Evolutionary conservation across 2,113 vertebrate genomes (phyloP).

Genomic region (Epinephelus lanceolatus): DNA sequence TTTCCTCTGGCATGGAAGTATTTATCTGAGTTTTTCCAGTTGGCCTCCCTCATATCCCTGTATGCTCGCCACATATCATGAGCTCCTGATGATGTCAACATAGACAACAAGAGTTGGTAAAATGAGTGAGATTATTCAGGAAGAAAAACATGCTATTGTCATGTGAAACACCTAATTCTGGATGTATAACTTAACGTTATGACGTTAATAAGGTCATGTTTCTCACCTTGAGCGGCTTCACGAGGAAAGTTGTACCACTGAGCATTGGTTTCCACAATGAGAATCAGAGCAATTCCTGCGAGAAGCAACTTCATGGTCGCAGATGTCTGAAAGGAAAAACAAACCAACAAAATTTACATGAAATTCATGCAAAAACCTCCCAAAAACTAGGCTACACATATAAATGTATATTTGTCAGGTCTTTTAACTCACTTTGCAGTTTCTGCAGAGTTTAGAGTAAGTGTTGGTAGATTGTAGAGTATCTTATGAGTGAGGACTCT

Average conservation of each 20-base stretch:
- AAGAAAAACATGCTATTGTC: not conserved
- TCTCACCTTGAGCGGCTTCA: constrained; percentile 50
- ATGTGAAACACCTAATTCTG: not conserved
- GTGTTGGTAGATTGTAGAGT: not conserved
- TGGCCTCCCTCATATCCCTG: constrained; percentile 22
- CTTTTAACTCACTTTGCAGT: not conserved
- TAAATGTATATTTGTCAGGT: not conserved
- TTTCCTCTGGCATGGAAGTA: constrained; percentile 79
- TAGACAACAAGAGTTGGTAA: not conserved
- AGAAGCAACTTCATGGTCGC: constrained; percentile 69
- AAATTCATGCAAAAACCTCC: not conserved
- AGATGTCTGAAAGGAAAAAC: constrained; percentile 14
- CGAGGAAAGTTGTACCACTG: constrained; percentile 52
- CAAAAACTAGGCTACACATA: no score
- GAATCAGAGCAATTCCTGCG: constrained; percentile 52
- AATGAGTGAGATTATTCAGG: not conserved
- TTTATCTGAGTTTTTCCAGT: constrained; percentile 60
- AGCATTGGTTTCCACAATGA: constrained; percentile 50
- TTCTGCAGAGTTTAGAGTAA: not conserved
- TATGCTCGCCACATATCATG: constrained; percentile 60
- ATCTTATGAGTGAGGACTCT: not conserved
- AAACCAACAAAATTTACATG: not conserved
- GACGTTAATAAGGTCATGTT: not conserved
- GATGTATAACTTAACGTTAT: not conserved
- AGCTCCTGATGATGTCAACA: constrained; percentile 41